Base-by-base conservation (phyloP, 2,113 vertebrate genomes). In the Anguilla japonica region DNA sequence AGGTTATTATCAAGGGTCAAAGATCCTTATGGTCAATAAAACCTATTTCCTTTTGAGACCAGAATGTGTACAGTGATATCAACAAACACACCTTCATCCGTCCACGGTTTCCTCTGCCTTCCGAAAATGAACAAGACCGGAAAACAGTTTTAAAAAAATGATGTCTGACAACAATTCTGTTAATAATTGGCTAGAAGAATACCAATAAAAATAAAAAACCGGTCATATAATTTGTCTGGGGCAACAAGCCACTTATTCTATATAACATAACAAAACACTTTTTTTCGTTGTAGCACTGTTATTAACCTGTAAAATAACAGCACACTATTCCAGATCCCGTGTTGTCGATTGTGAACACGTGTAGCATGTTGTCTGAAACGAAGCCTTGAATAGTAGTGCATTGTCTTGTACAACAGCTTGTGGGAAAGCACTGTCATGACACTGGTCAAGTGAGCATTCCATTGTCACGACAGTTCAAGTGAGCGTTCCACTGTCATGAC, bases 171-270 rank as follows among this genome's bases (percentile, higher is more conserved):
- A 78, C 84, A 50, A 83, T 56, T 82, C 39, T 80, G 88, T 90
- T 89, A 90, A 87, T 87, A 41, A 89, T 89, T 71, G 87, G 43
- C 85, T 81, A 41, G 57, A 43, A 71, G 2, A 0, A 83, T n/a
- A 46, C 22, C 84, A 82, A 46, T 56, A 40, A 40, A 60, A 84
- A 81, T 56, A 15, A 7, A 40, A 46, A 6, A 8, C 43, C 1
- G 29, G 29, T 57, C 75, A 41, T 85, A 85, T 85, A 53, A 79
- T 85, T 85, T 79, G 22, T 56, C n/a, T 56, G 71, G 41, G 71
- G 9, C 13, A 43, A 85, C 75, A 53, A 39, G 43, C 7, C 43
- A 79, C 41, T 56, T 29, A 34, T 11, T 43, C 29, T 43, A 9
- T 26, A n/a, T 50, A 41, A 53, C 3, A 50, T n/a, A 85, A 43